phyloP scores from a whole-genome alignment of 2,888 invertebrate genomes.

The Philonicus albiceps region DNA sequence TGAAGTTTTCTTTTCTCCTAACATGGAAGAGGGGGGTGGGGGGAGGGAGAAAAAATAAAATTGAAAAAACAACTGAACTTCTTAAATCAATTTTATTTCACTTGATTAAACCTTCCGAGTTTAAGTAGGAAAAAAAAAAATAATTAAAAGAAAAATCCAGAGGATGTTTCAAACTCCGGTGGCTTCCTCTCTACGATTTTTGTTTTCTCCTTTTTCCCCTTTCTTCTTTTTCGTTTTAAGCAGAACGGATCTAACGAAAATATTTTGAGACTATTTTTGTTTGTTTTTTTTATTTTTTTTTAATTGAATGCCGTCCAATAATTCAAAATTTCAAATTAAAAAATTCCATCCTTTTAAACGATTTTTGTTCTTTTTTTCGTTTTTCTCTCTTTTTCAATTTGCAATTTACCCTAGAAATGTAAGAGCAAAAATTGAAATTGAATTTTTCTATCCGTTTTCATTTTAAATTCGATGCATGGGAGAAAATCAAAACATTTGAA shows the following conservation, averaged over 20 bases:
- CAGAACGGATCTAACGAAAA: background rate
- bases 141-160: background rate
- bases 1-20: background rate
- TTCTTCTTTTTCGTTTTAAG: no score
- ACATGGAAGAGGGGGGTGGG: no score
- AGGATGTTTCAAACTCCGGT: background rate
- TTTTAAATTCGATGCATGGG: no score
- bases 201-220: background rate
- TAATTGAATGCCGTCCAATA: no score
- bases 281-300: no score
- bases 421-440: no score
- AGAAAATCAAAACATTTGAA: no score
- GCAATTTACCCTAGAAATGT: no score
- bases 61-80: background rate
- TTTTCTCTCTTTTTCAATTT: no score
- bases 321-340: background rate
- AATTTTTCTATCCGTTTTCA: no score
- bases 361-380: background rate
- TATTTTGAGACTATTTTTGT: background rate
- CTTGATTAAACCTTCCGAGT: background rate
- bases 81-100: background rate
- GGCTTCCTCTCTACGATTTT: background rate
- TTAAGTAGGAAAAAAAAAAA: background rate
- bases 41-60: no score
- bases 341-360: background rate